Evolutionary conservation across 2,797 vertebrate genomes (phyloP).

Genomic region (Hoplostethus mediterraneus): DNA sequence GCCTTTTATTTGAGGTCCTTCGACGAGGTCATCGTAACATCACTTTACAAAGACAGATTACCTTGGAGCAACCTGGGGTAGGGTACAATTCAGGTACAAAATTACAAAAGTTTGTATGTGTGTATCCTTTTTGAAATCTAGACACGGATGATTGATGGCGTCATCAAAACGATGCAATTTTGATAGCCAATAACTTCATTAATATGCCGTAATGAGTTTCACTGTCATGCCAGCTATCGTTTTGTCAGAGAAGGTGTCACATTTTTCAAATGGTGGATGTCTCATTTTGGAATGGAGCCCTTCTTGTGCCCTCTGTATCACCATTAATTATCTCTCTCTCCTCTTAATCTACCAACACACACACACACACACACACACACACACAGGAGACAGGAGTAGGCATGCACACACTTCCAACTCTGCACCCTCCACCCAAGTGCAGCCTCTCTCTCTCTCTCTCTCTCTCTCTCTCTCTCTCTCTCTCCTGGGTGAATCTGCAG

Average conservation of each 20-base stretch:
- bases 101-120: neutral
- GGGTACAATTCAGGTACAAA: neutral
- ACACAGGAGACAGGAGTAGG: constrained; percentile 22
- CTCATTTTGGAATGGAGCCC: constrained; percentile 60
- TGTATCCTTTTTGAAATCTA: constrained; percentile 19
- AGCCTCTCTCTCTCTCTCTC: too few relatives aligned
- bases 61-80: neutral
- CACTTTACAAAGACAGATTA: neutral
- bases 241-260: constrained; percentile 56
- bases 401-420: too few relatives aligned
- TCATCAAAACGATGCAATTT: constrained; percentile 63
- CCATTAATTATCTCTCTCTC: constrained; percentile 61
- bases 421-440: neutral
- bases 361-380: constrained; percentile 40
- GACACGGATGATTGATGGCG: constrained; percentile 55
- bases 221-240: constrained; percentile 64
- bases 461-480: too few relatives aligned
- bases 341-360: constrained; percentile 35
- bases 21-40: constrained; percentile 5
- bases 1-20: constrained; percentile 20
- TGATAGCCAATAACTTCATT: constrained; percentile 69
- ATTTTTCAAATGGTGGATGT: constrained; percentile 54
- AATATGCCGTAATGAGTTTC: constrained; percentile 72
- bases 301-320: constrained; percentile 60
- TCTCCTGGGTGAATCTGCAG: neutral